Conservation (phyloP, 2,888 invertebrate genomes). For the Pammene aurita region DNA sequence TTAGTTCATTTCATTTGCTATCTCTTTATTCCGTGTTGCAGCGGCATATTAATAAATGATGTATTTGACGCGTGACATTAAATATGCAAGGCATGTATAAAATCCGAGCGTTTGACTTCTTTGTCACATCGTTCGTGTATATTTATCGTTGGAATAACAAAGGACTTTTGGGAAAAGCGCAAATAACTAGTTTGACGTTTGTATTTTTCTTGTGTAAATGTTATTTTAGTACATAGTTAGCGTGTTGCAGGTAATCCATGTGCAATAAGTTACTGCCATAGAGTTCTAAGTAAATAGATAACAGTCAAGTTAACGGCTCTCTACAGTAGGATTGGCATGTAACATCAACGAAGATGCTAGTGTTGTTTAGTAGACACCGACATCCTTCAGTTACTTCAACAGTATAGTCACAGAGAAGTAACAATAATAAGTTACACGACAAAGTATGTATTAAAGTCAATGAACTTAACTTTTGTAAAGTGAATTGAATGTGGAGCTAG, state of each 20-base stretch:
- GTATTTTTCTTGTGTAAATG: constrained; percentile 81
- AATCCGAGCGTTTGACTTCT: constrained; percentile 64
- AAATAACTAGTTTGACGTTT: constrained; percentile 81
- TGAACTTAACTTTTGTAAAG: constrained; percentile 47
- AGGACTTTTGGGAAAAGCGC: constrained; percentile 78
- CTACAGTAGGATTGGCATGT: constrained; percentile 56
- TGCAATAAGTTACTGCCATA: too few species aligned
- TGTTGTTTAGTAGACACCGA: too few species aligned
- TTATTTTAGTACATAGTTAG: constrained; percentile 71
- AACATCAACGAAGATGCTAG: constrained; percentile 26
- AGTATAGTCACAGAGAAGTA: too few species aligned
- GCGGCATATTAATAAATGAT: constrained; percentile 31
- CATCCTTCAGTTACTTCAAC: too few species aligned
- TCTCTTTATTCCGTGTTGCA: constrained; percentile 31
- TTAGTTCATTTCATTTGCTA: constrained; percentile 47
- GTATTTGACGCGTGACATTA: constrained; percentile 42
- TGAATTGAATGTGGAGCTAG: constrained; percentile 44
- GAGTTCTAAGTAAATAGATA: constrained; percentile 61
- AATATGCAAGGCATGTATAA: constrained; percentile 62
- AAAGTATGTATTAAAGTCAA: constrained; percentile 15
- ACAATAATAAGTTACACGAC: too few species aligned
- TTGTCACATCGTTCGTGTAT: constrained; percentile 75
- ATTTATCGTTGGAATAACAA: constrained; percentile 76
- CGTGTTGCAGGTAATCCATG: constrained; percentile 74
- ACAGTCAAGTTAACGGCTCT: constrained; percentile 56